Evolutionary conservation across 2,888 invertebrate genomes (phyloP).

Genomic region (Drosophila siamana): DNA sequence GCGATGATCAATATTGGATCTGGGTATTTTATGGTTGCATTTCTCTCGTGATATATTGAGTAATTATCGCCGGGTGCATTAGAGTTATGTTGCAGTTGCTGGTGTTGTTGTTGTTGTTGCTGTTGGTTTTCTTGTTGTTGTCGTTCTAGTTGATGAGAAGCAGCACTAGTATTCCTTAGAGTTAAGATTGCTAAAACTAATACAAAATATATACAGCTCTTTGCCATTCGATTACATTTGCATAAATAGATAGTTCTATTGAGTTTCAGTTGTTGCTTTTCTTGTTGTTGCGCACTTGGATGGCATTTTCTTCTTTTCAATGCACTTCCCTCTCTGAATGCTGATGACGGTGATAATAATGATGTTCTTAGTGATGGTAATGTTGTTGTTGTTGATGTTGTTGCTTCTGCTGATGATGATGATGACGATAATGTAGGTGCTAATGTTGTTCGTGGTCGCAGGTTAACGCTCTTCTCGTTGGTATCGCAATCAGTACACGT

Average conservation of each 20-base stretch:
- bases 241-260: constrained; percentile 63
- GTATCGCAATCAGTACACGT: constrained; percentile 51
- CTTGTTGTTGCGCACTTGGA: constrained; percentile 57
- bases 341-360: background rate
- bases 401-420: constrained; percentile 4
- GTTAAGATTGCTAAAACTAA: constrained; percentile 72
- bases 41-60: constrained; percentile 42
- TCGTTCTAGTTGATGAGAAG: constrained; percentile 39
- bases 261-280: constrained; percentile 45
- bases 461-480: constrained; percentile 40
- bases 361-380: background rate
- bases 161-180: constrained; percentile 65
- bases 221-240: constrained; percentile 75
- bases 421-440: constrained; percentile 7
- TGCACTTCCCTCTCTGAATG: background rate
- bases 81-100: constrained; percentile 14
- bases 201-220: constrained; percentile 77
- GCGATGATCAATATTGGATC: constrained; percentile 37
- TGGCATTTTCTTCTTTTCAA: constrained; percentile 24
- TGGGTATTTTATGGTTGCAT: constrained; percentile 26
- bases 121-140: constrained; percentile 6
- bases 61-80: constrained; percentile 39
- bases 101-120: constrained; percentile 10
- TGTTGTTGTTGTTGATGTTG: constrained; percentile 5
- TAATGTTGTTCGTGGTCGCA: constrained; percentile 22